phyloP scores from a whole-genome alignment of 2,113 vertebrate genomes.

The Burhinus oedicnemus region DNA sequence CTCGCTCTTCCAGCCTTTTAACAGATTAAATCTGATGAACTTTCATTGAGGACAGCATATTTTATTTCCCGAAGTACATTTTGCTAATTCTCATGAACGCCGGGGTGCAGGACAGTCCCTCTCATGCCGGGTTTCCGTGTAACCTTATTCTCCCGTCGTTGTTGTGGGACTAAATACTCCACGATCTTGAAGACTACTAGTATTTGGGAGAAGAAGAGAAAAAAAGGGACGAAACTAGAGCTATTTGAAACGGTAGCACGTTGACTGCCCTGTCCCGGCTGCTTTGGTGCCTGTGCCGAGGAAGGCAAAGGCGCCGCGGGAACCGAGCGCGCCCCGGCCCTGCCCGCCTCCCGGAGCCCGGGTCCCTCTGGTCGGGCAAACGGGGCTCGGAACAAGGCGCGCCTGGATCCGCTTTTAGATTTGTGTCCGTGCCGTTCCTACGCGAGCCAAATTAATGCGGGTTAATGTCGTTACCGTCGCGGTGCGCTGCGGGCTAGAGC shows the following conservation, averaged over 20 bases:
- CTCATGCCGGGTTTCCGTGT: neutral
- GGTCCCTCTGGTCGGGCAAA: neutral
- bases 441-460: neutral
- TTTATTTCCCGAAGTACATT: neutral
- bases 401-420: neutral
- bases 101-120: neutral
- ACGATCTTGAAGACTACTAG: neutral
- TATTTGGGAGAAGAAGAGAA: fast-evolving
- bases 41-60: neutral
- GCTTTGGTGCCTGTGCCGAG: neutral
- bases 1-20: neutral
- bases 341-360: neutral
- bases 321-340: neutral
- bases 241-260: neutral
- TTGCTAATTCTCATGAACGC: neutral
- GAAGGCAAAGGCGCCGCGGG: neutral
- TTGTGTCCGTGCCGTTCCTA: neutral
- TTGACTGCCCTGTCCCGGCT: neutral
- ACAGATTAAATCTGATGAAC: neutral
- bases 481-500: fast-evolving
- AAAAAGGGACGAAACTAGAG: neutral
- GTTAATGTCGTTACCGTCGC: neutral
- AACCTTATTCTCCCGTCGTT: neutral
- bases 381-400: neutral
- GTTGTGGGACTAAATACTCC: neutral